Conservation (phyloP, 2,113 vertebrate genomes). For the Triplophysa tibetana region DNA sequence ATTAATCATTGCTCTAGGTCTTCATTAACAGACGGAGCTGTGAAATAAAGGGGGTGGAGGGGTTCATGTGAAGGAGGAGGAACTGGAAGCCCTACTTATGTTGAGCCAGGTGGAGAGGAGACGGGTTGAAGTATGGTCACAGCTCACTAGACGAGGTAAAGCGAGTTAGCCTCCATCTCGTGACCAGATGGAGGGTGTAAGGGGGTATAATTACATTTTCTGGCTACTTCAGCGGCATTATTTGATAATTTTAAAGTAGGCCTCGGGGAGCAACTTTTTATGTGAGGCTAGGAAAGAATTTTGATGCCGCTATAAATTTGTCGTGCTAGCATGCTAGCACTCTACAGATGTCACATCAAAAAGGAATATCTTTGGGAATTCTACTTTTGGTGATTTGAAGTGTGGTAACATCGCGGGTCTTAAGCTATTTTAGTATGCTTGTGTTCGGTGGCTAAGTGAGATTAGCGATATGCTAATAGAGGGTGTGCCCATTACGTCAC, state of each 20-base stretch:
- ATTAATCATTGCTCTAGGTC: conserved; percentile 29
- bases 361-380: background rate
- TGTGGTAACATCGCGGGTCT: background rate
- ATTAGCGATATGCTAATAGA: background rate
- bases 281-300: conserved; percentile 39
- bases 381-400: background rate
- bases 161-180: conserved; percentile 1
- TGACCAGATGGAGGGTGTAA: conserved; percentile 26
- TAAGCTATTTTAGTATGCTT: background rate
- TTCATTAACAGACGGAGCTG: background rate
- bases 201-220: conserved; percentile 53
- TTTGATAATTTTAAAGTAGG: conserved; percentile 52
- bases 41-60: background rate
- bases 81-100: conserved; percentile 1
- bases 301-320: background rate
- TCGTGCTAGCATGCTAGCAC: background rate
- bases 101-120: background rate
- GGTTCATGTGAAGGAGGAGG: background rate
- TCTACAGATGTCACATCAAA: conserved; percentile 5
- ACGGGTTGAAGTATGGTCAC: background rate
- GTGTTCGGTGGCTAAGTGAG: background rate
- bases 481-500: conserved; percentile 62
- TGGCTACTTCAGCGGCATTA: conserved; percentile 47
- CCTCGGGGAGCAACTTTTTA: conserved; percentile 45
- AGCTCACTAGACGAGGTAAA: conserved; percentile 18